phyloP scores from a whole-genome alignment of 1,140 invertebrate genomes.

The Listronotus oregonensis region DNA sequence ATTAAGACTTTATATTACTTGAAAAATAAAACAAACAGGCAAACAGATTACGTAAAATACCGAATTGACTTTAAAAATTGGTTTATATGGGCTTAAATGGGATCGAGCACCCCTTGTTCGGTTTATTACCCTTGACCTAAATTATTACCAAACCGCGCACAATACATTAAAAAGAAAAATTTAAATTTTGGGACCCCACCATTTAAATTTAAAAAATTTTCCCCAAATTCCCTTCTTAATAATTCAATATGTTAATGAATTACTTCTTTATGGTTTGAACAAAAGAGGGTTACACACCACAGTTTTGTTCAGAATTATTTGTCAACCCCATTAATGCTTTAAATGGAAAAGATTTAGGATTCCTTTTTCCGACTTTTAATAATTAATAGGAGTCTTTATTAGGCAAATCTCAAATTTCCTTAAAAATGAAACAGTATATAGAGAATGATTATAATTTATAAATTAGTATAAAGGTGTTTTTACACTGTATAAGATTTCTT shows the following conservation, averaged over 20 bases:
- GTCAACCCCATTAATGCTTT: slow-evolving; percentile 25
- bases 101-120: too few species aligned
- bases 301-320: slow-evolving; percentile 37
- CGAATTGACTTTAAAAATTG: too few species aligned
- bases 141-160: neutral
- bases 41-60: too few species aligned
- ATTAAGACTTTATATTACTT: too few species aligned
- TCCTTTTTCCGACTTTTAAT: slow-evolving; percentile 16
- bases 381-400: slow-evolving; percentile 20
- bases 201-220: slow-evolving; percentile 32
- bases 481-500: too few species aligned
- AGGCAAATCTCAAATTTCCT: neutral
- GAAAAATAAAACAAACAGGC: too few species aligned
- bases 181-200: slow-evolving; percentile 25
- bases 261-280: slow-evolving; percentile 31
- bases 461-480: too few species aligned
- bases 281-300: slow-evolving; percentile 25
- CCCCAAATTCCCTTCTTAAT: slow-evolving; percentile 39
- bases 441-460: too few species aligned
- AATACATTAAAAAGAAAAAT: slow-evolving; percentile 36
- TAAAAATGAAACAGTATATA: too few species aligned
- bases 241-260: slow-evolving; percentile 45
- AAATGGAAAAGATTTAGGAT: slow-evolving; percentile 22
- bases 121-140: too few species aligned
- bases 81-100: too few species aligned